A percentile compares a stretch with the other conserved stretches of the same genome.
Evolutionary conservation across 2,113 vertebrate genomes (phyloP).

Genomic region (Cricetomys ansorgei): DNA sequence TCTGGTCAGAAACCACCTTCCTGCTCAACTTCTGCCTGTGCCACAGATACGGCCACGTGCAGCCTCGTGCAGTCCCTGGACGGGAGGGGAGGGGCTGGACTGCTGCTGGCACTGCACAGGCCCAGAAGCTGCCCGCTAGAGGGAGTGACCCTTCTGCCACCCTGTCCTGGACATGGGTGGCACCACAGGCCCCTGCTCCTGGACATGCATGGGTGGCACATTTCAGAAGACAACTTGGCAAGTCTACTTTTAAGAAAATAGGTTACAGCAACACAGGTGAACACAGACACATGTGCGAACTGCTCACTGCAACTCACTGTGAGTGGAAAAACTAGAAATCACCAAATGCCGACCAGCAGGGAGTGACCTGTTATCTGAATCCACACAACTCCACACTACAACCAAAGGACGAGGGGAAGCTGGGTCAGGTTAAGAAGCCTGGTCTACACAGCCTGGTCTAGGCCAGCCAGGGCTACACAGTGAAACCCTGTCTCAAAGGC

Average conservation of each 20-base stretch:
- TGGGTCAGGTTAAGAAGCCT: no score
- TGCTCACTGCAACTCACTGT: background rate
- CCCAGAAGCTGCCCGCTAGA: background rate
- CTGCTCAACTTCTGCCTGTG: background rate
- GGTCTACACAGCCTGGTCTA: background rate
- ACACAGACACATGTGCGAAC: background rate
- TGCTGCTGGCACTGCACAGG: background rate
- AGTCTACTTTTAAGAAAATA: background rate
- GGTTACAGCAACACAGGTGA: background rate
- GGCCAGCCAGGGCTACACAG: background rate
- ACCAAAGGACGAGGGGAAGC: fast-evolving
- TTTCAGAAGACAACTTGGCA: background rate
- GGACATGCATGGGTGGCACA: background rate
- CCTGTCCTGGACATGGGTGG: no score
- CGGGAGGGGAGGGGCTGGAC: background rate
- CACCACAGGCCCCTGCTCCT: background rate
- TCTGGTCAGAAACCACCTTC: background rate
- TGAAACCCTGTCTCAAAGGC: background rate
- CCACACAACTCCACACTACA: fast-evolving
- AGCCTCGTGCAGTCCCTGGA: background rate
- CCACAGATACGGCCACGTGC: fast-evolving
- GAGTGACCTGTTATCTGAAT: fast-evolving
- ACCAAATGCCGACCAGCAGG: fast-evolving
- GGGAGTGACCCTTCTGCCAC: background rate
- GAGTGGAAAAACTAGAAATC: background rate